These are phyloP conservation scores for Cryptophagus acutangulus DNA, from an alignment of 2,888 invertebrate genomes.

Conservation along the genomic window DNA sequence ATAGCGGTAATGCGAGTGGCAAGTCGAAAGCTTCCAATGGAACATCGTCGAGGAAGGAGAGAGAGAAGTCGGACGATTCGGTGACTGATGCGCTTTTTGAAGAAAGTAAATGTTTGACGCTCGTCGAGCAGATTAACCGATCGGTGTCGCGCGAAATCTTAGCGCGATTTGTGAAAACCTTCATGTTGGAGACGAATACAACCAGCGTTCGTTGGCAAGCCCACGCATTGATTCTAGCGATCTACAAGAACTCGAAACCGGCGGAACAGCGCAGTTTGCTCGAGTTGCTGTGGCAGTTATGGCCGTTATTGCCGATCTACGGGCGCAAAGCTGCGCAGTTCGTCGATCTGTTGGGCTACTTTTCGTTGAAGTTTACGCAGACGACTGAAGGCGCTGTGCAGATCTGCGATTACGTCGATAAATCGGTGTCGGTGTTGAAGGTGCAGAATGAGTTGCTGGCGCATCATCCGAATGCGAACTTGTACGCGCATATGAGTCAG, in stretches of 20 bases:
- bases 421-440: constrained; percentile 77
- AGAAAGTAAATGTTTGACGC: constrained; percentile 60
- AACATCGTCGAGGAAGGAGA: constrained; percentile 50
- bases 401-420: constrained; percentile 71
- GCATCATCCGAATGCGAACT: constrained; percentile 88
- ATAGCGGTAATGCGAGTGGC: constrained; percentile 38
- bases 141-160: constrained; percentile 61
- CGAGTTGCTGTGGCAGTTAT: constrained; percentile 83
- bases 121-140: constrained; percentile 67
- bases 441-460: constrained; percentile 86
- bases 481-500: constrained; percentile 89
- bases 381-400: constrained; percentile 54
- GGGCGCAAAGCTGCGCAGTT: constrained; percentile 95
- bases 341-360: constrained; percentile 92
- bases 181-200: constrained; percentile 88
- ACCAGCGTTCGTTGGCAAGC: constrained; percentile 94
- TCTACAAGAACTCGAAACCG: constrained; percentile 77
- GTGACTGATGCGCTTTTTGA: constrained; percentile 60
- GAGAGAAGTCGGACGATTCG: constrained; percentile 64
- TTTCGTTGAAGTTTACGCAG: constrained; percentile 80
- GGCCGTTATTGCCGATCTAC: constrained; percentile 84
- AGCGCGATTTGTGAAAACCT: constrained; percentile 77
- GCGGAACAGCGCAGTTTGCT: constrained; percentile 75
- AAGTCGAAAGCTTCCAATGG: constrained; percentile 28
- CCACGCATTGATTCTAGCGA: constrained; percentile 76